Conservation (phyloP, 2,113 vertebrate genomes). For the Ornithorhynchus anatinus region DNA sequence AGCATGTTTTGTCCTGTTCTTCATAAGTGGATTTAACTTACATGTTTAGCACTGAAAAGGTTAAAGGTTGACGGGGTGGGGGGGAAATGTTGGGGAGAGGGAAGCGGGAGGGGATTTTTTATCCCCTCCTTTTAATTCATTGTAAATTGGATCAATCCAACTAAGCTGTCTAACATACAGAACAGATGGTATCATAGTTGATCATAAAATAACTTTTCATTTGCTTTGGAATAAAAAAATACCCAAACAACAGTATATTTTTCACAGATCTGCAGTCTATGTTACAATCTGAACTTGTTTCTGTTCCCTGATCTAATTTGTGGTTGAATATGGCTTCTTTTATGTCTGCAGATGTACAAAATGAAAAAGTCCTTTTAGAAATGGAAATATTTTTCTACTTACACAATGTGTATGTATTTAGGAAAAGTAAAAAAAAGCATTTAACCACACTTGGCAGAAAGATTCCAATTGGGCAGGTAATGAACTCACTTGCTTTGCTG, state of each 20-base stretch:
- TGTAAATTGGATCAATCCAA: conserved; percentile 62
- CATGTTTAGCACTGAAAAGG: not conserved
- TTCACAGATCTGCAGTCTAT: conserved; percentile 64
- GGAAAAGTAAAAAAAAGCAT: conserved; percentile 62
- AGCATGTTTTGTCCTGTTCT: conserved; percentile 32
- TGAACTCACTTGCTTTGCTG: conserved; percentile 22
- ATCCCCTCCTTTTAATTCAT: conserved; percentile 47
- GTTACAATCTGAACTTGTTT: conserved; percentile 63
- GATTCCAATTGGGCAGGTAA: conserved; percentile 58
- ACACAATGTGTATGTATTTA: conserved; percentile 64
- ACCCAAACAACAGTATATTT: conserved; percentile 42
- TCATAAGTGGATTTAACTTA: not conserved
- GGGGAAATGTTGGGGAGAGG: too few species aligned
- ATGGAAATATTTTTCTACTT: conserved; percentile 71
- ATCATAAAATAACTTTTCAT: conserved; percentile 68
- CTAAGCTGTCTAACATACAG: conserved; percentile 62
- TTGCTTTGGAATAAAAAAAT: conserved; percentile 58
- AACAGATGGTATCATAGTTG: conserved; percentile 68
- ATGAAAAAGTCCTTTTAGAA: conserved; percentile 60
- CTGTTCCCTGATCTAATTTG: conserved; percentile 69
- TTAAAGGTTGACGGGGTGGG: too few species aligned
- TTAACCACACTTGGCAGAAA: conserved; percentile 66
- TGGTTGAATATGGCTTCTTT: conserved; percentile 58
- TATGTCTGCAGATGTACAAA: conserved; percentile 64
- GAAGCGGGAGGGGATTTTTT: conserved; percentile 40